Evolutionary conservation across 2,888 invertebrate genomes (phyloP).

Genomic region (Scaptomyza caliginosa): DNA sequence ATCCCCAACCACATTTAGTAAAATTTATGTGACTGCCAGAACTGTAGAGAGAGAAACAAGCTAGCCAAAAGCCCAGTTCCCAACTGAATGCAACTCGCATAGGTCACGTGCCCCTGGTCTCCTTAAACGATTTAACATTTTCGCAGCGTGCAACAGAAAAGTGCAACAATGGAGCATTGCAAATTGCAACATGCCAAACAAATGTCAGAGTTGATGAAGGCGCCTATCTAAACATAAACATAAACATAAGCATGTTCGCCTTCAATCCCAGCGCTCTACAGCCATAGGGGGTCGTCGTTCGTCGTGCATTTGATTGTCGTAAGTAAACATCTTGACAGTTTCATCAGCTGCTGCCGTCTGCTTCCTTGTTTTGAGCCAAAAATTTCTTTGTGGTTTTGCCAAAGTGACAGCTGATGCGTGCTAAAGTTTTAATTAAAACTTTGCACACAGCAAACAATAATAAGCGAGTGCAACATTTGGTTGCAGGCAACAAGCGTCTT

Average conservation of each 20-base stretch:
- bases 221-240: constrained; percentile 36
- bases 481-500: constrained; percentile 28
- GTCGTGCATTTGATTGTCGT: neutral
- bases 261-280: neutral
- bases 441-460: constrained; percentile 22
- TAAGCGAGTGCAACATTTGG: constrained; percentile 43
- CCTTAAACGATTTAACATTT: constrained; percentile 25
- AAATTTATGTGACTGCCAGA: constrained; percentile 59
- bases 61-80: constrained; percentile 43
- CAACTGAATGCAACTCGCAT: too few relatives aligned
- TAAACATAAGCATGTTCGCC: constrained; percentile 12
- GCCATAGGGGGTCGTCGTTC: constrained; percentile 27
- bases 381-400: constrained; percentile 22
- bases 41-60: neutral
- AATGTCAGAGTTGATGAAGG: constrained; percentile 30
- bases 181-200: constrained; percentile 48
- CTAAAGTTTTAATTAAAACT: constrained; percentile 55
- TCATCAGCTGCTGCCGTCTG: constrained; percentile 31
- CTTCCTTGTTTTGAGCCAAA: constrained; percentile 28
- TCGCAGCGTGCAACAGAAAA: constrained; percentile 41
- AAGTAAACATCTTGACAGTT: constrained; percentile 35
- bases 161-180: constrained; percentile 51
- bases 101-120: constrained; percentile 38
- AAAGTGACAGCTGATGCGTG: constrained; percentile 42
- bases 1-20: too few relatives aligned